phyloP scores from a whole-genome alignment of 2,113 vertebrate genomes.

The Thunnus maccoyii region DNA sequence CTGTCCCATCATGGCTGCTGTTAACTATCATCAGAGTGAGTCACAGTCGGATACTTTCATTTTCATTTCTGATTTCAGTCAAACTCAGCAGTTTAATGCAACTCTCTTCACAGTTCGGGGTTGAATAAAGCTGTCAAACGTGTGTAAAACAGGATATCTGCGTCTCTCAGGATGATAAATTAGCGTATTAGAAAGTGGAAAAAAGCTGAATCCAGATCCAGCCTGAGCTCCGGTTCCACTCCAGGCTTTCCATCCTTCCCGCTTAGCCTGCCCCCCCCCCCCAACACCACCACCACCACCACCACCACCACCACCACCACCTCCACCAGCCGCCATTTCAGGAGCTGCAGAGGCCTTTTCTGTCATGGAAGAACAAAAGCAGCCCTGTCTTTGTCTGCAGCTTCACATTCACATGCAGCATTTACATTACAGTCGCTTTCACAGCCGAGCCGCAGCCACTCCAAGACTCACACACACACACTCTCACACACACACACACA shows the following conservation, averaged over 20 bases:
- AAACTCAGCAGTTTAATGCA: neutral
- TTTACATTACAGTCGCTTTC: neutral
- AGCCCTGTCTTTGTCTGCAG: constrained; percentile 69
- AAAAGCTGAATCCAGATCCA: constrained; percentile 61
- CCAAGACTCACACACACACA: neutral
- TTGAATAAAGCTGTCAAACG: neutral
- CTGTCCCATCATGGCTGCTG: too few species aligned
- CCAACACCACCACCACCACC: too few species aligned
- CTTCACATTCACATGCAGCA: constrained; percentile 24
- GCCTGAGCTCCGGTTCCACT: constrained; percentile 22
- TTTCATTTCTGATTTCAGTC: neutral
- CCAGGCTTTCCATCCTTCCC: constrained; percentile 45
- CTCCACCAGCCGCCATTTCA: constrained; percentile 81
- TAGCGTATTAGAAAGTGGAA: neutral
- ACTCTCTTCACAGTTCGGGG: too few species aligned
- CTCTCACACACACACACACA: neutral
- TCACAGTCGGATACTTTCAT: neutral
- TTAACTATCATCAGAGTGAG: too few species aligned
- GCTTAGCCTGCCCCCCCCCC: neutral
- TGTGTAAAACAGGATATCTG: accelerated
- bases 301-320: too few species aligned
- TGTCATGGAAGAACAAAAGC: constrained; percentile 81
- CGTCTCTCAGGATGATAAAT: neutral
- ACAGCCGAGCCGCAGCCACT: neutral
- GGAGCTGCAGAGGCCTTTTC: constrained; percentile 62